These are phyloP conservation scores for Aphelenchoides avenae DNA, from an alignment of 1,140 invertebrate genomes.

Conservation along the genomic window DNA sequence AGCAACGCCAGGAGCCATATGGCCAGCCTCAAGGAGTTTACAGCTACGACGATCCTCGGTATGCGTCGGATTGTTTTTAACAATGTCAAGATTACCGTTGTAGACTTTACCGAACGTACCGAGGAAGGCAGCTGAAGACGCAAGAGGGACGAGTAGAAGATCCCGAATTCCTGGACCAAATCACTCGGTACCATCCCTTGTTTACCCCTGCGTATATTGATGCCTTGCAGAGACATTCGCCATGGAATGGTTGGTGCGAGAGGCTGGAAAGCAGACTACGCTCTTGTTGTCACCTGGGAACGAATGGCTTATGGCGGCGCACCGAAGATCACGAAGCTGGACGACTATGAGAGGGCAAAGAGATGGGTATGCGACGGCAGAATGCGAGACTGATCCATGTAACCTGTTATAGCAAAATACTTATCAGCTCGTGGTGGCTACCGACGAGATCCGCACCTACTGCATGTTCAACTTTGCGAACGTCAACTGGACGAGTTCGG, in stretches of 20 bases:
- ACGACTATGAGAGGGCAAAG: conserved; percentile 60
- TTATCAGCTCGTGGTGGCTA: conserved; percentile 71
- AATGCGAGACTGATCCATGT: neutral
- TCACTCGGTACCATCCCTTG: conserved; percentile 64
- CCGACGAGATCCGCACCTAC: conserved; percentile 87
- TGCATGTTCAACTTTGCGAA: conserved; percentile 87
- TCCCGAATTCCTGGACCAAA: conserved; percentile 75
- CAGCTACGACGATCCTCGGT: conserved; percentile 35
- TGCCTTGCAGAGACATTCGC: conserved; percentile 69
- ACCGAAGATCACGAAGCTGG: conserved; percentile 35
- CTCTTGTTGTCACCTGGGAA: conserved; percentile 85
- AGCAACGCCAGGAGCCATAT: conserved; percentile 18
- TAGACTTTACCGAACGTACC: conserved; percentile 38
- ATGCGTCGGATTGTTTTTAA: neutral
- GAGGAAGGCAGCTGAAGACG: conserved; percentile 60
- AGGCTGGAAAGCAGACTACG: conserved; percentile 80
- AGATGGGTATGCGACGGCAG: conserved; percentile 65
- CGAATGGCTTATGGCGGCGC: conserved; percentile 77
- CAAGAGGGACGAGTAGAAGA: conserved; percentile 67
- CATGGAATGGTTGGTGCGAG: conserved; percentile 83
- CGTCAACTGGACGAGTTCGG: conserved; percentile 82
- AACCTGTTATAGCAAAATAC: conserved; percentile 67
- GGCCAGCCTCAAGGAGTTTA: conserved; percentile 37
- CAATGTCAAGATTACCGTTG: conserved; percentile 5
- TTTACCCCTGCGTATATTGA: neutral